These are phyloP conservation scores for Corythaixoides concolor DNA, from an alignment of 2,113 vertebrate species.

Conservation along the genomic window DNA sequence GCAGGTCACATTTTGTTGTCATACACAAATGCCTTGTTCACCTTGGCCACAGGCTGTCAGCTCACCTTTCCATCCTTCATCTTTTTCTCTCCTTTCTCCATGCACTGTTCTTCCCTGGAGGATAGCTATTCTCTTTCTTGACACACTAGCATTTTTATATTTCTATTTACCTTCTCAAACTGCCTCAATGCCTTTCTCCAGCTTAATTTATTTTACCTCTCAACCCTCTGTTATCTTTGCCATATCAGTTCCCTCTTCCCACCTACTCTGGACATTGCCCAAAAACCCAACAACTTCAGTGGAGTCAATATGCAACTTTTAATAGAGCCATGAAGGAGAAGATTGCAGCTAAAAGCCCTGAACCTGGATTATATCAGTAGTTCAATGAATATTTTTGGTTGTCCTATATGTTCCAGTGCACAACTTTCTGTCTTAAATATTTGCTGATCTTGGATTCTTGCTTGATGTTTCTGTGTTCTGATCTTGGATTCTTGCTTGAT, in stretches of 20 bases:
- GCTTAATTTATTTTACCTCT: neutral
- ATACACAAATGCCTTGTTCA: neutral
- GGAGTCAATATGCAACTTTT: neutral
- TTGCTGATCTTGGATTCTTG: neutral
- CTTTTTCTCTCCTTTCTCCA: neutral
- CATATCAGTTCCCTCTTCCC: neutral
- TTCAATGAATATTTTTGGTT: neutral
- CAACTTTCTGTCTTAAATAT: neutral
- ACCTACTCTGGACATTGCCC: neutral
- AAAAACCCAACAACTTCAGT: accelerated
- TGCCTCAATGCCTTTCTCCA: neutral
- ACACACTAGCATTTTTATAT: neutral
- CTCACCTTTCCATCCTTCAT: neutral
- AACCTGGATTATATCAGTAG: neutral
- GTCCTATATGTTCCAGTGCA: neutral
- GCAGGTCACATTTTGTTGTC: neutral
- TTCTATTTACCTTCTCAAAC: neutral
- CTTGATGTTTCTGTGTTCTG: neutral
- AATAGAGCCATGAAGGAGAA: neutral
- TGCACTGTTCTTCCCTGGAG: neutral
- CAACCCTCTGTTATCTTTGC: neutral
- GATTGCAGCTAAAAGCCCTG: neutral
- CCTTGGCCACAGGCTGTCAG: neutral
- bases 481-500: neutral
- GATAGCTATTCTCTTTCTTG: neutral